Base-by-base conservation (phyloP, 2,113 vertebrate genomes). In the Australoheros scitulus region DNA sequence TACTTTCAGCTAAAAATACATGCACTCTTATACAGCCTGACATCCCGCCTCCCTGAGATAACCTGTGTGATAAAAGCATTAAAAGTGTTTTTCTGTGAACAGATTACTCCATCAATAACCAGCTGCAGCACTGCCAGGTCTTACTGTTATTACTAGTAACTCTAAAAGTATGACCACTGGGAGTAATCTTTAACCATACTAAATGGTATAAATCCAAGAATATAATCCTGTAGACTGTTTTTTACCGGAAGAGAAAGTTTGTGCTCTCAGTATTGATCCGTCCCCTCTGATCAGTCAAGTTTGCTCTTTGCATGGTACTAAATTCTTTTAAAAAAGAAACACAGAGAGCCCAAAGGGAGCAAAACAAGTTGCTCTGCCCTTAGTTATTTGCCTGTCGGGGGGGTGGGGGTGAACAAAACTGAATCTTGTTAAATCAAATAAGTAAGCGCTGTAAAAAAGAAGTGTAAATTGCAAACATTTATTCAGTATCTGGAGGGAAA, bases 1-100 rank as follows among this genome's bases (percentile, higher is more conserved):
- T 75, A 52, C 80, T 68, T 55, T 94, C 88, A 87, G 59, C 80
- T 87, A 86, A 87, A 88, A 92, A 93, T 89, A 89, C 88, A 88
- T 85, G 79, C 41, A 77, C 65, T 68, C 61, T 80, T 58, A 70
- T 32, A 79, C 63, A 64, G 74, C 77, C 88, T 84, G 77, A 18
- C 6, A 3, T 26, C 38, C 60, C 77, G 80, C 79, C 86, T 89
- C 76, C 17, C 26, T 59, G 56, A 92, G 85, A 92, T 89, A 91
- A 92, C 56, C 64, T 3, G 2, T 61, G 80, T 58, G 14, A 76
- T 84, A 81, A 87, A 87, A 82, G 61, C 10, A 11, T 88, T 80
- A 88, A 89, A 90, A 88, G 36, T 29, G 57, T 77, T 87, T 74
- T 59, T 81, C 80, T 80, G 24, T 76, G 47, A 90, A 92, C 77